phyloP scores from a whole-genome alignment of 2,888 invertebrate genomes.

The Cephonodes hylas region DNA sequence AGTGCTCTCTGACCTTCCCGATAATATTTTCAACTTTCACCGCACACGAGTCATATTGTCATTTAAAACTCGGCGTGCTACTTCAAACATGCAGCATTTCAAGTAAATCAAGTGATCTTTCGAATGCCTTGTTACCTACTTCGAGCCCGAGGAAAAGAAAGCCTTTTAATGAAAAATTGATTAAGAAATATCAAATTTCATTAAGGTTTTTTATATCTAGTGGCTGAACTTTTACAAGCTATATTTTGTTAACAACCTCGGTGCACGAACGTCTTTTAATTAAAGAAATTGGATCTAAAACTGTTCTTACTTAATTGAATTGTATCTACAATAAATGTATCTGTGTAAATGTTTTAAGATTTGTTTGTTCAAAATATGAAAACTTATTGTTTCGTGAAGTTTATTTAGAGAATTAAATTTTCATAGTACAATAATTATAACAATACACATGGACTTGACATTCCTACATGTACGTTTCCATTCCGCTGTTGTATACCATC shows the following conservation, averaged over 20 bases:
- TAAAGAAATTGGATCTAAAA: slow-evolving; percentile 47
- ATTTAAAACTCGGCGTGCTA: slow-evolving; percentile 33
- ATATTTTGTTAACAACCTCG: slow-evolving; percentile 41
- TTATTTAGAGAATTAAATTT: no score
- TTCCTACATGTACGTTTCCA: background rate
- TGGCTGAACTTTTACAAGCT: slow-evolving; percentile 30
- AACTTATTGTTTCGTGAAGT: background rate
- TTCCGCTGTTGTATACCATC: background rate
- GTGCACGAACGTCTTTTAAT: slow-evolving; percentile 51
- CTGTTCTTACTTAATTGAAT: slow-evolving; percentile 22
- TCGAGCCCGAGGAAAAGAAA: slow-evolving; percentile 30
- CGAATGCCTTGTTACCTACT: slow-evolving; percentile 26
- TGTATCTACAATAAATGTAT: slow-evolving; percentile 25
- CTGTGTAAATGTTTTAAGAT: slow-evolving; percentile 20
- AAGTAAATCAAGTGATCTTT: slow-evolving; percentile 41
- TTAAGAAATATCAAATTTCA: slow-evolving; percentile 27
- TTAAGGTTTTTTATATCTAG: slow-evolving; percentile 20
- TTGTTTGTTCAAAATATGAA: slow-evolving; percentile 7
- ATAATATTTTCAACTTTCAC: slow-evolving; percentile 37
- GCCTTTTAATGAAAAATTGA: slow-evolving; percentile 24
- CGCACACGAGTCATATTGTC: slow-evolving; percentile 24
- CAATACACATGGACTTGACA: no score
- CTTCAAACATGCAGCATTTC: slow-evolving; percentile 36
- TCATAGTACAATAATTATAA: no score
- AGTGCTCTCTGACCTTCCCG: slow-evolving; percentile 31